Evolutionary conservation across 1,140 invertebrate species (phyloP).

Genomic region (Cherax quadricarinatus): DNA sequence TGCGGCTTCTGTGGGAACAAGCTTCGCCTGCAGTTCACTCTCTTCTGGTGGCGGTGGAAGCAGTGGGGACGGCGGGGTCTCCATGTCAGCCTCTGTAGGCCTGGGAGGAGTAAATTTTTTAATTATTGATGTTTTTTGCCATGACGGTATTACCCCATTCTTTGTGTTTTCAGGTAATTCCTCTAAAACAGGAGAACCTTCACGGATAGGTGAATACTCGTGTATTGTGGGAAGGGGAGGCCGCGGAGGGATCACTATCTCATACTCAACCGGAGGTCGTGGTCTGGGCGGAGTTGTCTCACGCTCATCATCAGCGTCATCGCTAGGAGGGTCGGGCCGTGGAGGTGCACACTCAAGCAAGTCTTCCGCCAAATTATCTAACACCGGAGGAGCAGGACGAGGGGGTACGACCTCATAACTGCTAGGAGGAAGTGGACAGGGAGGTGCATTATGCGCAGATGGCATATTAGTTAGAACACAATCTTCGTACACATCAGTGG

Average conservation of each 20-base stretch:
- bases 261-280: conserved; percentile 54
- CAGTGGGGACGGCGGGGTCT: neutral
- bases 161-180: conserved; percentile 19
- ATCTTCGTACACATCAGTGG: neutral
- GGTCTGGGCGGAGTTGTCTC: conserved; percentile 56
- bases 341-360: conserved; percentile 23
- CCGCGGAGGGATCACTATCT: conserved; percentile 7
- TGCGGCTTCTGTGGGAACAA: conserved; percentile 23
- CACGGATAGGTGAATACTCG: conserved; percentile 41
- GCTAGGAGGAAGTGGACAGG: neutral
- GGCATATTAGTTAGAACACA: neutral
- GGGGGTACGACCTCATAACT: conserved; percentile 24
- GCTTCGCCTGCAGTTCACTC: neutral
- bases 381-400: conserved; percentile 16
- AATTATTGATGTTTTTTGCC: conserved; percentile 35
- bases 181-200: conserved; percentile 9
- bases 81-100: conserved; percentile 44
- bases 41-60: neutral
- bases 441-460: conserved; percentile 3
- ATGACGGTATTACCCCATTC: conserved; percentile 18
- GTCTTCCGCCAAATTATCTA: conserved; percentile 15
- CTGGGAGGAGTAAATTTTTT: conserved; percentile 63
- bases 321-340: conserved; percentile 59
- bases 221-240: conserved; percentile 59
- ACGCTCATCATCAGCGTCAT: conserved; percentile 63